Conservation (phyloP, 1,140 invertebrate genomes). For the silkworm (Bombyx mori) region ASM3026992v2 NC_085127.1:10680501-10681000, state of each 20-base stretch:
- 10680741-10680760: neutral
- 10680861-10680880: too few species aligned
- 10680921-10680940: too few species aligned
- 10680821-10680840: too few species aligned
- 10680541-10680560: neutral
- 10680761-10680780: neutral
- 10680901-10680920: too few species aligned
- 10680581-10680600: too few species aligned
- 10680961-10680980: too few species aligned
- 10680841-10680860: too few species aligned
- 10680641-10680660: conserved; percentile 30
- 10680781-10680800: neutral
- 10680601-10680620: neutral
- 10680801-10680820: neutral
- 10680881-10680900: too few species aligned
- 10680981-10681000: too few species aligned
- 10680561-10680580: neutral
- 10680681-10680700: conserved; percentile 18
- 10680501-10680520: too few species aligned
- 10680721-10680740: conserved; percentile 15
- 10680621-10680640: conserved; percentile 31
- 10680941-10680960: too few species aligned
- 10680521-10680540: too few species aligned
- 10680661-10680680: conserved; percentile 34
- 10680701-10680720: conserved; percentile 63